Conservation (phyloP, 2,888 invertebrate species). For the Emmelina monodactyla region DNA sequence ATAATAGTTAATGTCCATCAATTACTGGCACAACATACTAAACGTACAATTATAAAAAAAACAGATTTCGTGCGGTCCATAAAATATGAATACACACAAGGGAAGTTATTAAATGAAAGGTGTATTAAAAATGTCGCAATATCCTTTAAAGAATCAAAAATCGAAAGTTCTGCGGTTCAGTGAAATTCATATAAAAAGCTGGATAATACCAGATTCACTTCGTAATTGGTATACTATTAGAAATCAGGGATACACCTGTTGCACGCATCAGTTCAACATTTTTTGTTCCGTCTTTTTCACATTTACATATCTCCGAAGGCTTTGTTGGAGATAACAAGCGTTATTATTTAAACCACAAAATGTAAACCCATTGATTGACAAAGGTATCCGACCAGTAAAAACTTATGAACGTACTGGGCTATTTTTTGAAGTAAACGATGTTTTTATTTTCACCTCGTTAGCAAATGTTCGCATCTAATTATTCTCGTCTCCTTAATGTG, state of each 20-base stretch:
- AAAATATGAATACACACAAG: no score
- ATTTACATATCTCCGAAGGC: slow-evolving; percentile 57
- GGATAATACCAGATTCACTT: slow-evolving; percentile 29
- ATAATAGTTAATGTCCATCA: no score
- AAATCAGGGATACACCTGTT: slow-evolving; percentile 56
- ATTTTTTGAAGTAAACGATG: slow-evolving; percentile 23
- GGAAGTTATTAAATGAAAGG: no score
- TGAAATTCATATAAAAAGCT: slow-evolving; percentile 29
- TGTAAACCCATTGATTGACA: slow-evolving; percentile 52
- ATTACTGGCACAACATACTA: no score
- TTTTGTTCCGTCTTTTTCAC: slow-evolving; percentile 55
- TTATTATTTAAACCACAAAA: slow-evolving; percentile 61
- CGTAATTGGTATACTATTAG: slow-evolving; percentile 49
- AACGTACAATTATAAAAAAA: no score
- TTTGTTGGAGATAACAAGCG: slow-evolving; percentile 51
- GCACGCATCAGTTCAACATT: slow-evolving; percentile 38
- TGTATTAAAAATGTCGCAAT: no score
- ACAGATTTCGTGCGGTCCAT: no score
- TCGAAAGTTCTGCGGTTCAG: slow-evolving; percentile 35
- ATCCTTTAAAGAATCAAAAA: no score
- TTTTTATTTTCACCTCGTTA: slow-evolving; percentile 46
- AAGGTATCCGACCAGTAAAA: slow-evolving; percentile 23
- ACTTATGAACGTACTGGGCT: slow-evolving; percentile 24
- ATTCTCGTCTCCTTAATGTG: no score
- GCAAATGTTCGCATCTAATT: slow-evolving; percentile 38